A percentile compares a stretch with the other conserved stretches of the same genome.
Evolutionary conservation across 2,113 vertebrate species (phyloP).

Genomic region (Balaenoptera acutorostrata): DNA sequence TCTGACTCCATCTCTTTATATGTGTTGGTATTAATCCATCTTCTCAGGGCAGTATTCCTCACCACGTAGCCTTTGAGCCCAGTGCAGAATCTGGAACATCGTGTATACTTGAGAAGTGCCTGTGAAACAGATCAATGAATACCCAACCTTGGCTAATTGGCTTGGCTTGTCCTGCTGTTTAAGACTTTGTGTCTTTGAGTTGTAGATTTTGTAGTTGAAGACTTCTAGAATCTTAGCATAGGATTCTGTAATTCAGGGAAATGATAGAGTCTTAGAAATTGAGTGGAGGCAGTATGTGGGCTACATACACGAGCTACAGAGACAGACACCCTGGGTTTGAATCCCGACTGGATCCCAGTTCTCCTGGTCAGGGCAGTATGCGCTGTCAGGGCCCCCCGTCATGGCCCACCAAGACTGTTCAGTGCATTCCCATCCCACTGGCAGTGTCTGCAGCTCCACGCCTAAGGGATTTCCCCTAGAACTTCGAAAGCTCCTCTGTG

Average conservation of each 20-base stretch:
- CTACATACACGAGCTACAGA: not conserved
- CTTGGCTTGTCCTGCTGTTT: not conserved
- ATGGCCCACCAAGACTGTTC: too few species aligned
- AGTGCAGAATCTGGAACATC: accelerated
- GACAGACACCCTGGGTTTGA: not conserved
- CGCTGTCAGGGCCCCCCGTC: accelerated
- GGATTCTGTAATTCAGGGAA: not conserved
- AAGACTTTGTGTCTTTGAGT: not conserved
- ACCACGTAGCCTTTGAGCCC: not conserved
- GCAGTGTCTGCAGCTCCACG: not conserved
- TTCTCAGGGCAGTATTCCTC: not conserved
- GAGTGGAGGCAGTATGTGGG: not conserved
- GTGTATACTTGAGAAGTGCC: not conserved
- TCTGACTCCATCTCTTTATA: too few species aligned
- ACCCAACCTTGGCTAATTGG: not conserved
- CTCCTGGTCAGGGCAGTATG: too few species aligned
- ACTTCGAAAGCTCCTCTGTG: not conserved
- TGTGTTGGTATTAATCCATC: not conserved
- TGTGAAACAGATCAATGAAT: not conserved
- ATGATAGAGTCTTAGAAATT: not conserved
- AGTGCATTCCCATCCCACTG: accelerated
- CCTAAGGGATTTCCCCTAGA: not conserved
- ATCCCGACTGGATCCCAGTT: not conserved
- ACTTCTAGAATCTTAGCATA: not conserved
- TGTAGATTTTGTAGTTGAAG: not conserved